Conservation (phyloP, 2,797 vertebrate genomes). For the Propithecus deckenii region DNA sequence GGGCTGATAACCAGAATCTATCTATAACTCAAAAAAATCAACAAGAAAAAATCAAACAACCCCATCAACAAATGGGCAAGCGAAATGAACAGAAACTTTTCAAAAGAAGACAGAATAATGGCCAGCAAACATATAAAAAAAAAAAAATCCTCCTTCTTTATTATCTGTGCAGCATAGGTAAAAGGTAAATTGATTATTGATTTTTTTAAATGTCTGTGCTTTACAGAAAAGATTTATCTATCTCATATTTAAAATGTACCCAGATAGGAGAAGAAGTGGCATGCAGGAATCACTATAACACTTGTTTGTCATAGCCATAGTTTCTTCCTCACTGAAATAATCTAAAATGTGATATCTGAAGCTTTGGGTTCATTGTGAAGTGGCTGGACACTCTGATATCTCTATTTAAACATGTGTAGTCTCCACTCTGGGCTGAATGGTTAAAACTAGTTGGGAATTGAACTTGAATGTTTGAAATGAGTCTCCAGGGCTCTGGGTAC, state of each 20-base stretch:
- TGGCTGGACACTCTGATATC: constrained; percentile 7
- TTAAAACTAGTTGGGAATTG: constrained; percentile 30
- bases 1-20: no score
- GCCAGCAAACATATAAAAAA: no score
- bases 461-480: not conserved
- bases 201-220: not conserved
- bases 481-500: not conserved
- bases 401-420: constrained; percentile 54
- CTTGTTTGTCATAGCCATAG: not conserved
- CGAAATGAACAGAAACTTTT: no score
- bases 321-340: constrained; percentile 28
- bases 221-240: constrained; percentile 36
- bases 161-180: not conserved
- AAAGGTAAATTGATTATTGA: constrained; percentile 57
- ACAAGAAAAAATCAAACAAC: no score
- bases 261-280: not conserved
- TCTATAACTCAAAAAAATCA: no score
- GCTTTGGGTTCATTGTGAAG: constrained; percentile 43
- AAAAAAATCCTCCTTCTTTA: no score
- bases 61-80: no score
- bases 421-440: constrained; percentile 26
- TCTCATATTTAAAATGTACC: constrained; percentile 38
- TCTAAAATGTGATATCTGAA: not conserved
- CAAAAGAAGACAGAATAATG: no score
- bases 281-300: not conserved